phyloP scores from a whole-genome alignment of 2,888 invertebrate genomes.

The Rugalucina vietnamica region DNA sequence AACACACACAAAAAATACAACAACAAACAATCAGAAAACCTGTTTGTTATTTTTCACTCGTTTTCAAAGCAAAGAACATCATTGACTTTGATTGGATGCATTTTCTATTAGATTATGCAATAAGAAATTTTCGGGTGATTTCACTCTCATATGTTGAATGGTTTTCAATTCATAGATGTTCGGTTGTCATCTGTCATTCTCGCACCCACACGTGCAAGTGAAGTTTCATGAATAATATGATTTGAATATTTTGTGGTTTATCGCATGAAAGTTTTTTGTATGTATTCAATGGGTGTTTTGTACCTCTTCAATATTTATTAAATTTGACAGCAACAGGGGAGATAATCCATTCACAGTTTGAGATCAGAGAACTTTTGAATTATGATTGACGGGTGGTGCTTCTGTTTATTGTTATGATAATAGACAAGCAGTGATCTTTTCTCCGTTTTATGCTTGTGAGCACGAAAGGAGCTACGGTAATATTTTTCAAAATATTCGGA shows the following conservation, averaged over 20 bases:
- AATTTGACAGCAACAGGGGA: neutral
- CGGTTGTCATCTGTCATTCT: conserved; percentile 45
- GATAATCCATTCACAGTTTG: conserved; percentile 44
- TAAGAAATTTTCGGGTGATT: no score
- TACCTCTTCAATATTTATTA: conserved; percentile 5
- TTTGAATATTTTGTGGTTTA: neutral
- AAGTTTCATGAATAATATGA: neutral
- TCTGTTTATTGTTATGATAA: conserved; percentile 33
- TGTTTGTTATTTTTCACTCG: no score
- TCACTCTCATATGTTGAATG: no score
- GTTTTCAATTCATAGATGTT: no score
- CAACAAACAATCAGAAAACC: no score
- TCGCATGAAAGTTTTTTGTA: neutral
- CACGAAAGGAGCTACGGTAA: conserved; percentile 1
- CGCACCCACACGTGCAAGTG: neutral
- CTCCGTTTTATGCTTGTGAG: conserved; percentile 7
- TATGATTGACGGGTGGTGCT: conserved; percentile 29
- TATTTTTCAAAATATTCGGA: no score
- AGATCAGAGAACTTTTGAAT: neutral
- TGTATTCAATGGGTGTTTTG: neutral
- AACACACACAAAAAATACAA: no score
- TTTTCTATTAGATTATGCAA: no score
- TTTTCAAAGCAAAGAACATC: no score
- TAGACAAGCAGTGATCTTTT: conserved; percentile 37
- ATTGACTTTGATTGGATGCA: no score